Evolutionary conservation across 2,888 invertebrate species (phyloP).

Genomic region (Cephus pygmeus): DNA sequence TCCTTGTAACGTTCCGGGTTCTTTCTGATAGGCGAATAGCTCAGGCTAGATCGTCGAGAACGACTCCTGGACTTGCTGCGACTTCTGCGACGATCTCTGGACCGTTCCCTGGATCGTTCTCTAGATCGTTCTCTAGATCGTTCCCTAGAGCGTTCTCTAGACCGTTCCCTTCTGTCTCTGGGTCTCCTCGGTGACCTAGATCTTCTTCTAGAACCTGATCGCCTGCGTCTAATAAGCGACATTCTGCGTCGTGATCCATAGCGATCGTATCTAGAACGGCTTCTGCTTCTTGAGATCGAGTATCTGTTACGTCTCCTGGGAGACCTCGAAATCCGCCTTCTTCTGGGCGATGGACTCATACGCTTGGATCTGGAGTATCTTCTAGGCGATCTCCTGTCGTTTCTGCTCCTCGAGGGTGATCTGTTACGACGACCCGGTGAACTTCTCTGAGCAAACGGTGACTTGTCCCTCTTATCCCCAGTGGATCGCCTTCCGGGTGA

Average conservation of each 20-base stretch:
- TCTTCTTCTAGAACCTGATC: conserved; percentile 56
- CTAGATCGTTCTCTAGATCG: conserved; percentile 38
- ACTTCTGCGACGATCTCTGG: conserved; percentile 43
- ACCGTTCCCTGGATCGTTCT: conserved; percentile 36
- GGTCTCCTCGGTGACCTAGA: conserved; percentile 26
- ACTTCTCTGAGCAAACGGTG: conserved; percentile 19
- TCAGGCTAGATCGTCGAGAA: conserved; percentile 69
- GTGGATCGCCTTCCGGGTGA: conserved; percentile 23
- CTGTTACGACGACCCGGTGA: conserved; percentile 19
- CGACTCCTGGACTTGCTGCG: conserved; percentile 63
- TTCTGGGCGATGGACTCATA: conserved; percentile 47
- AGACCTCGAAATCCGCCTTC: conserved; percentile 46
- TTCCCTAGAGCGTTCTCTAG: conserved; percentile 30
- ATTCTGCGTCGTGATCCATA: conserved; percentile 45
- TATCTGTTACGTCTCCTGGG: conserved; percentile 52
- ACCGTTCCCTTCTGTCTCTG: conserved; percentile 19
- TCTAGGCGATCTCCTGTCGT: conserved; percentile 45
- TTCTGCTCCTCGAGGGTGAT: conserved; percentile 28
- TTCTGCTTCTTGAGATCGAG: conserved; percentile 52
- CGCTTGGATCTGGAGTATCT: conserved; percentile 51
- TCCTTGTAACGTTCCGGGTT: conserved; percentile 78
- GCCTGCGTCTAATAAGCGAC: conserved; percentile 38
- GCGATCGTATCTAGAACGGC: conserved; percentile 53
- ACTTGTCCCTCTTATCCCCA: conserved; percentile 31
- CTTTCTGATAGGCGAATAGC: conserved; percentile 77